These are phyloP conservation scores for Leptodactylus fuscus DNA, from an alignment of 2,113 vertebrate genomes.

Conservation along the genomic window DNA sequence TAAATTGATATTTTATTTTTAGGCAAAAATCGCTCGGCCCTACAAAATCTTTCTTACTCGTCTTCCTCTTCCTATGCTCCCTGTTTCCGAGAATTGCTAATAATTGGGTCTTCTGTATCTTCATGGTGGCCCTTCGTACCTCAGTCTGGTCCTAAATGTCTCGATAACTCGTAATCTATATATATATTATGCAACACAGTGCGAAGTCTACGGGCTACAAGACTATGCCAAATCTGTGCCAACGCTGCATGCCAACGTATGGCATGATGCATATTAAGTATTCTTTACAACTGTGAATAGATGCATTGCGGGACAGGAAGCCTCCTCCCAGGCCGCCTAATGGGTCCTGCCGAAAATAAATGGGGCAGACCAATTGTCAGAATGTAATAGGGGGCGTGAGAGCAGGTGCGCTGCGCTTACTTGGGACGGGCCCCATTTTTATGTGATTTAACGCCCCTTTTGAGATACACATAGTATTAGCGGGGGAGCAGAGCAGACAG, in stretches of 20 bases:
- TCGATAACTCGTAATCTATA: not conserved
- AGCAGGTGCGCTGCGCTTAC: constrained; percentile 54
- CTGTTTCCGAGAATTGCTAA: too few relatives aligned
- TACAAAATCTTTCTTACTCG: not conserved
- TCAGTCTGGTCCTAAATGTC: not conserved
- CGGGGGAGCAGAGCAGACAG: constrained; percentile 54
- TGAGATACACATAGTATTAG: constrained; percentile 54
- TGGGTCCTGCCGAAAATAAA: constrained; percentile 31
- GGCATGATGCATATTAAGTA: not conserved
- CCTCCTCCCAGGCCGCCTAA: not conserved
- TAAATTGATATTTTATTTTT: too few relatives aligned
- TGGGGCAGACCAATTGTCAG: constrained; percentile 31
- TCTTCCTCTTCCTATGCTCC: not conserved
- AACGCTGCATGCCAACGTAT: not conserved
- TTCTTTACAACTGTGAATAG: not conserved
- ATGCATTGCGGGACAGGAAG: constrained; percentile 17
- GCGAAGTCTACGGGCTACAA: not conserved
- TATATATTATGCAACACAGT: not conserved
- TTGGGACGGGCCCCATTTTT: constrained; percentile 37
- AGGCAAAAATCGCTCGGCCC: too few relatives aligned
- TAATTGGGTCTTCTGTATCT: too few relatives aligned
- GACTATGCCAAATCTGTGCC: not conserved
- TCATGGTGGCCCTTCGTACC: not conserved
- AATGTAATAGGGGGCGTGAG: constrained; percentile 30
- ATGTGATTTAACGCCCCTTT: constrained; percentile 50